Evolutionary conservation across 2,113 vertebrate genomes (phyloP).

Genomic region (Rhineura floridana): DNA sequence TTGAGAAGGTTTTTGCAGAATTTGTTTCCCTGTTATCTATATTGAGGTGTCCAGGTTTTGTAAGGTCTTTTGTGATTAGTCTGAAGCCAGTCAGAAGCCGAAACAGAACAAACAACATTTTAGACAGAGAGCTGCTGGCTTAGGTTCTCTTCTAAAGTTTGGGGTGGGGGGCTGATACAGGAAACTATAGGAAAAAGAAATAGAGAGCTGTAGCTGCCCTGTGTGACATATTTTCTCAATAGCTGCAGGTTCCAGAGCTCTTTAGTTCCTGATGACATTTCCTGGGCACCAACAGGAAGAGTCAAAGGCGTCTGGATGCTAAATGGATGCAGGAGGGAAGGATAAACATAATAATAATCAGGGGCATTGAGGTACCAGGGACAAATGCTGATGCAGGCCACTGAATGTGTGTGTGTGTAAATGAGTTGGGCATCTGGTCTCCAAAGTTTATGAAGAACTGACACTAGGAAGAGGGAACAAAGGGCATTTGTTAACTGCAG

Average conservation of each 20-base stretch:
- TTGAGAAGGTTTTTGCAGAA: neutral
- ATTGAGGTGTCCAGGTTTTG: neutral
- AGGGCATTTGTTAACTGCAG: no score
- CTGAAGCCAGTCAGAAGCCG: neutral
- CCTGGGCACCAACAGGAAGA: neutral
- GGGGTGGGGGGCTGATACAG: neutral
- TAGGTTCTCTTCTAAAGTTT: neutral
- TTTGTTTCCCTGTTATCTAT: neutral
- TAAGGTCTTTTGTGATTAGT: neutral
- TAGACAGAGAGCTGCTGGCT: neutral
- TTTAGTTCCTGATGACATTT: neutral
- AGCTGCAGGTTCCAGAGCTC: neutral
- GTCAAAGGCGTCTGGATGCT: neutral
- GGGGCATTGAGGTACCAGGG: neutral
- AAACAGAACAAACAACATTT: neutral
- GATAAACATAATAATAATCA: neutral
- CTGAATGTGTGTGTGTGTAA: neutral
- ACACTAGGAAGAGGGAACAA: neutral
- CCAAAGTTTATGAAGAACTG: neutral
- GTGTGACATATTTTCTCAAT: neutral
- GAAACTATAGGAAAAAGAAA: neutral
- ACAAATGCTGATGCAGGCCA: neutral
- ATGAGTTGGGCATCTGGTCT: neutral
- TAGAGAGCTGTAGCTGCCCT: no score
- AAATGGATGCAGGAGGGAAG: neutral